Evolutionary conservation across 2,888 invertebrate genomes (phyloP).

Genomic region (Furcula furcula): DNA sequence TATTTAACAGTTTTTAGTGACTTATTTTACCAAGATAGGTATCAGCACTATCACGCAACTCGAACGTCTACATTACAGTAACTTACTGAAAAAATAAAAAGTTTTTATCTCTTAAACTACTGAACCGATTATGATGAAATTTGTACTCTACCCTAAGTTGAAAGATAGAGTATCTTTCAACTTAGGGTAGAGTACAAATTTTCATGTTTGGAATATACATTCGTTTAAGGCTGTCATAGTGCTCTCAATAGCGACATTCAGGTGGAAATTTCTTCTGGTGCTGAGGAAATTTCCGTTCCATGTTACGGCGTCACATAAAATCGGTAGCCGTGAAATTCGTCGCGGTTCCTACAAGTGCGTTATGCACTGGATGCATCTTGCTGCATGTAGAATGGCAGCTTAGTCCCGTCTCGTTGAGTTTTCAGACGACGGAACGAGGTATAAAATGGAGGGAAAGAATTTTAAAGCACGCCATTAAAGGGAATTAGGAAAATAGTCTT

Average conservation of each 20-base stretch:
- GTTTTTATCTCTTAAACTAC: no score
- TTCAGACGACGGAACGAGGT: conserved; percentile 9
- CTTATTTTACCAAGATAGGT: no score
- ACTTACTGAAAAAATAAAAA: no score
- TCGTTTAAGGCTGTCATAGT: conserved; percentile 18
- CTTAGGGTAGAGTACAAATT: conserved; percentile 22
- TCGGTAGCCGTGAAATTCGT: conserved; percentile 74
- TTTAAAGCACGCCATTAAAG: conserved; percentile 21
- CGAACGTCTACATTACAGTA: no score
- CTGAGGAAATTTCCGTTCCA: conserved; percentile 60
- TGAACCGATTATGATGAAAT: no score
- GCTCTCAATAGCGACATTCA: conserved; percentile 48
- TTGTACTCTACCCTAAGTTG: no score
- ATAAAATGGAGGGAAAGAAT: conserved; percentile 24
- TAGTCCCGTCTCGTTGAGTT: conserved; percentile 29
- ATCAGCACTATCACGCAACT: no score
- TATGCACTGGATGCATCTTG: conserved; percentile 40
- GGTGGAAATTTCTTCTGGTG: conserved; percentile 59
- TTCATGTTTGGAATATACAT: conserved; percentile 13
- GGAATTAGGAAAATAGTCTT: conserved; percentile 21
- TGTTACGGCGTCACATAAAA: conserved; percentile 51
- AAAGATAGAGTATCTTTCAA: no score
- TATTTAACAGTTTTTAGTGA: no score
- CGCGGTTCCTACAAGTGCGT: conserved; percentile 48
- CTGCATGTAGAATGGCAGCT: conserved; percentile 36